Conservation (phyloP, 2,797 vertebrate species). For the Sebastes vulpes region DNA sequence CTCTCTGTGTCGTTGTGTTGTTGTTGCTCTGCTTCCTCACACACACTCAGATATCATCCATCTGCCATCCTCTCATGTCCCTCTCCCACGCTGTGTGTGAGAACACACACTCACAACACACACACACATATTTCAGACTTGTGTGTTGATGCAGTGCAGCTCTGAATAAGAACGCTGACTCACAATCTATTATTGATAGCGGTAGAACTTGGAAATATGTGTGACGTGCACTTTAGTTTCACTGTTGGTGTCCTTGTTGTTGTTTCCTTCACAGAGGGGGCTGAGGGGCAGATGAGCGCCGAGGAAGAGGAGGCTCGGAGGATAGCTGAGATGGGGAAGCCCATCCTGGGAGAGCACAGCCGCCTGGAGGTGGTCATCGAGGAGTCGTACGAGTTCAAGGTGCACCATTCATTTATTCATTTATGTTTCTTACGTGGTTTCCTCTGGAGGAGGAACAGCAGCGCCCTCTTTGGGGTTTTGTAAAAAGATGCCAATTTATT, state of each 20-base stretch:
- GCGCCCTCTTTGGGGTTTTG: neutral
- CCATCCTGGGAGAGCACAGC: constrained; percentile 92
- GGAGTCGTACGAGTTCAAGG: constrained; percentile 97
- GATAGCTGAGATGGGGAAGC: constrained; percentile 95
- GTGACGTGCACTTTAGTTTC: neutral
- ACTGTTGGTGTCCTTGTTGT: neutral
- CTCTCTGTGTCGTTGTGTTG: neutral
- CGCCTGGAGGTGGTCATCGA: constrained; percentile 94
- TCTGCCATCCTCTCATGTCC: constrained; percentile 11
- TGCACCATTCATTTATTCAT: constrained; percentile 23
- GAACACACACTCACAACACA: neutral
- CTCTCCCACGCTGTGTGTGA: neutral
- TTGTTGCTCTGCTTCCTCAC: neutral
- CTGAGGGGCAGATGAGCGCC: constrained; percentile 86
- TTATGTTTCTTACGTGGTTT: neutral
- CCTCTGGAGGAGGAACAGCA: neutral
- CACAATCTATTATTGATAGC: constrained; percentile 17
- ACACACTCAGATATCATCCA: neutral
- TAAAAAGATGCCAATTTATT: neutral
- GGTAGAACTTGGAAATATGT: neutral
- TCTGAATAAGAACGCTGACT: constrained; percentile 33
- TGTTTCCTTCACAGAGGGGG: constrained; percentile 79
- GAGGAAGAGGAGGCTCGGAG: constrained; percentile 93
- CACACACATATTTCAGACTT: neutral
- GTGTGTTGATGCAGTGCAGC: neutral